These are phyloP conservation scores for Xyrichtys novacula DNA, from an alignment of 2,797 vertebrate genomes.

Conservation along the genomic window DNA sequence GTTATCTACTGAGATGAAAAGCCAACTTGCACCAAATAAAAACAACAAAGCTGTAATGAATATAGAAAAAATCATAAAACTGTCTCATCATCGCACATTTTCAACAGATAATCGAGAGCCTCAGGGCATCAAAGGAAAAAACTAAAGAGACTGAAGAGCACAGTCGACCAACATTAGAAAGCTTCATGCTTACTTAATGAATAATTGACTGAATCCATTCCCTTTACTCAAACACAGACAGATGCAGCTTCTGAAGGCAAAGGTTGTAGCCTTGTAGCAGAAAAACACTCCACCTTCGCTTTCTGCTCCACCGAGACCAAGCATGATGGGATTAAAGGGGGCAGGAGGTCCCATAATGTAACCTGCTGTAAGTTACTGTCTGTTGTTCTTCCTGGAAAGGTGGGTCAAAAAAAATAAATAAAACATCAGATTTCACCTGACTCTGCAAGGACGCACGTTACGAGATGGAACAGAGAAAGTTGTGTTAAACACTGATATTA, in stretches of 20 bases:
- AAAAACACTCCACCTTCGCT: conserved; percentile 39
- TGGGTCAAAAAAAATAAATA: not conserved
- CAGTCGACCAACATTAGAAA: conserved; percentile 63
- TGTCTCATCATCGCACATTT: conserved; percentile 65
- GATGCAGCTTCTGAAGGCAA: conserved; percentile 51
- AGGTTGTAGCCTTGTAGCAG: conserved; percentile 54
- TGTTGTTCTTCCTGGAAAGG: conserved; percentile 34
- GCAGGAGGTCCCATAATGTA: conserved; percentile 13
- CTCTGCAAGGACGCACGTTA: too few species aligned
- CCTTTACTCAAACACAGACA: conserved; percentile 67
- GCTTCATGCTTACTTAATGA: conserved; percentile 76
- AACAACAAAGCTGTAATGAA: conserved; percentile 71
- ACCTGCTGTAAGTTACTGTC: conserved; percentile 14
- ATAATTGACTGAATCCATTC: conserved; percentile 78
- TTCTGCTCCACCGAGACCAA: conserved; percentile 20
- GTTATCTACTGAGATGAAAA: conserved; percentile 70
- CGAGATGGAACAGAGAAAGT: too few species aligned
- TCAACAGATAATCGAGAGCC: conserved; percentile 64
- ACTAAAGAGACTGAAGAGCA: conserved; percentile 44
- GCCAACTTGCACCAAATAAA: conserved; percentile 44
- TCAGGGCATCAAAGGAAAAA: conserved; percentile 57
- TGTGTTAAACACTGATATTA: too few species aligned
- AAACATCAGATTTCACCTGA: too few species aligned
- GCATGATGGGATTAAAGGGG: conserved; percentile 5
- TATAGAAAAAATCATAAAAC: conserved; percentile 43